Evolutionary conservation across 2,113 vertebrate species (phyloP).

Genomic region (human): GRCh38 chr15:70976501-70977000

Average conservation of each 20-base stretch:
- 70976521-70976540: slow-evolving; percentile 21
- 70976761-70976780: slow-evolving; percentile 26
- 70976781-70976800: slow-evolving; percentile 40
- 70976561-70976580: slow-evolving; percentile 14
- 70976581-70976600: background rate
- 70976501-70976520: background rate
- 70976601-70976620: slow-evolving; percentile 25
- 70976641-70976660: background rate
- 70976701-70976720: too few species aligned
- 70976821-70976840: slow-evolving; percentile 53
- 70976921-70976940: slow-evolving; percentile 63
- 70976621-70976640: background rate
- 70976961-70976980: slow-evolving; percentile 65
- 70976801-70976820: slow-evolving; percentile 40
- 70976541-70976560: background rate
- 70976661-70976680: background rate
- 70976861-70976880: slow-evolving; percentile 39
- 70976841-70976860: slow-evolving; percentile 48
- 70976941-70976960: slow-evolving; percentile 61
- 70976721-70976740: slow-evolving; percentile 33
- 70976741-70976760: slow-evolving; percentile 46
- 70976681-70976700: background rate
- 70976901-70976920: slow-evolving; percentile 54
- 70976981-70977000: slow-evolving; percentile 56
- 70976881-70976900: slow-evolving; percentile 48